A percentile compares a stretch with the other conserved stretches of the same genome.
Evolutionary conservation across 2,888 invertebrate species (phyloP).

Genomic region (Linnaemya tessellans): DNA sequence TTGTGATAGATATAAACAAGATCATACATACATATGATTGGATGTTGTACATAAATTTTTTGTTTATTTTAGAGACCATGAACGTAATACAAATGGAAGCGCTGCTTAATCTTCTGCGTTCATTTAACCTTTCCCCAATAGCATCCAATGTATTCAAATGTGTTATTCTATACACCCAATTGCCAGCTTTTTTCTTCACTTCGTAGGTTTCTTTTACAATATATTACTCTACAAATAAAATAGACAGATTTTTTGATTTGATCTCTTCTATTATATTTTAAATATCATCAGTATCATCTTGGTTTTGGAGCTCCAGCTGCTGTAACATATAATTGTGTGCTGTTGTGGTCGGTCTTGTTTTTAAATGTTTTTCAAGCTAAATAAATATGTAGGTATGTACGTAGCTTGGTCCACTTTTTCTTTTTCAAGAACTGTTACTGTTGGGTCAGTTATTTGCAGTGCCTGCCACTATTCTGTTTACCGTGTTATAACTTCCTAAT

Average conservation of each 20-base stretch:
- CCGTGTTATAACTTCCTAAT: constrained; percentile 6
- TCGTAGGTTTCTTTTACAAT: constrained; percentile 1
- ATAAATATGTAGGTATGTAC: neutral
- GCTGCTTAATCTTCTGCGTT: constrained; percentile 9
- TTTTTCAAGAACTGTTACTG: constrained; percentile 14
- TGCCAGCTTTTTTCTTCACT: neutral
- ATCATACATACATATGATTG: neutral
- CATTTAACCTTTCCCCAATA: constrained; percentile 63
- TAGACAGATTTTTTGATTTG: constrained; percentile 28
- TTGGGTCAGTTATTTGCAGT: constrained; percentile 8
- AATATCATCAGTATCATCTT: constrained; percentile 51
- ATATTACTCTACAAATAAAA: constrained; percentile 14
- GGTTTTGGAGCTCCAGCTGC: constrained; percentile 29
- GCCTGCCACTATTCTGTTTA: neutral
- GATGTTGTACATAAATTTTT: constrained; percentile 23
- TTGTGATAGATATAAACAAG: constrained; percentile 23
- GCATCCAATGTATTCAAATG: constrained; percentile 34
- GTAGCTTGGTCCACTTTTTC: constrained; percentile 57
- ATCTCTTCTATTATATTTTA: constrained; percentile 36
- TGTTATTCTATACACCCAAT: constrained; percentile 22
- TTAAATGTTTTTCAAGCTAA: neutral
- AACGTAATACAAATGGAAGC: constrained; percentile 30
- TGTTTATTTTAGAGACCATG: constrained; percentile 59
- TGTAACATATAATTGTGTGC: neutral
- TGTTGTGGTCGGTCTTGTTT: constrained; percentile 8